These are phyloP conservation scores for Panthera uncia DNA, from an alignment of 2,113 vertebrate genomes.

Conservation along the genomic window DNA sequence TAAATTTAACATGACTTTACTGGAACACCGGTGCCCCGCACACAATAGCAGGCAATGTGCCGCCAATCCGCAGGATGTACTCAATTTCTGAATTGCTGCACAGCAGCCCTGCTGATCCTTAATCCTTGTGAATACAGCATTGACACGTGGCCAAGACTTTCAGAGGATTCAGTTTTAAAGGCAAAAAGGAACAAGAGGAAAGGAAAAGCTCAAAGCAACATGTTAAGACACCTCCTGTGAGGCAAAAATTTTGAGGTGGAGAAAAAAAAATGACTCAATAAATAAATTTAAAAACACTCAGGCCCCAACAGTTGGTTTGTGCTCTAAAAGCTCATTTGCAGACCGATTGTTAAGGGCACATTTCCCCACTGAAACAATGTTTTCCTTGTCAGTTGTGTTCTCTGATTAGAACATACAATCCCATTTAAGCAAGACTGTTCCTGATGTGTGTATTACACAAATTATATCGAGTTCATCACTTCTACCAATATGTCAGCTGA, in stretches of 20 bases:
- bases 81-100: constrained; percentile 63
- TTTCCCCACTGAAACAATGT: not conserved
- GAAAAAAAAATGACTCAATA: constrained; percentile 13
- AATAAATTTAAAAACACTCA: constrained; percentile 15
- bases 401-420: not conserved
- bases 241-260: not conserved
- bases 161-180: constrained; percentile 60
- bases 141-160: constrained; percentile 48
- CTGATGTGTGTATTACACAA: not conserved
- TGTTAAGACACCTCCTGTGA: constrained; percentile 54
- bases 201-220: constrained; percentile 52
- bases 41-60: constrained; percentile 6
- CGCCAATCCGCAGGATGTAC: constrained; percentile 20
- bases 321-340: constrained; percentile 31
- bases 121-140: constrained; percentile 61
- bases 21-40: not conserved
- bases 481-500: not conserved
- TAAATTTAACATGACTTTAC: constrained; percentile 64
- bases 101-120: constrained; percentile 44
- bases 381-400: not conserved
- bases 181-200: constrained; percentile 55
- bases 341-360: not conserved
- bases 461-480: not conserved
- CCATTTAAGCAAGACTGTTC: not conserved
- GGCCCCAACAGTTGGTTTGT: not conserved